phyloP scores from a whole-genome alignment of 2,797 vertebrate genomes.

The Stomatorhinus walkeri region DNA sequence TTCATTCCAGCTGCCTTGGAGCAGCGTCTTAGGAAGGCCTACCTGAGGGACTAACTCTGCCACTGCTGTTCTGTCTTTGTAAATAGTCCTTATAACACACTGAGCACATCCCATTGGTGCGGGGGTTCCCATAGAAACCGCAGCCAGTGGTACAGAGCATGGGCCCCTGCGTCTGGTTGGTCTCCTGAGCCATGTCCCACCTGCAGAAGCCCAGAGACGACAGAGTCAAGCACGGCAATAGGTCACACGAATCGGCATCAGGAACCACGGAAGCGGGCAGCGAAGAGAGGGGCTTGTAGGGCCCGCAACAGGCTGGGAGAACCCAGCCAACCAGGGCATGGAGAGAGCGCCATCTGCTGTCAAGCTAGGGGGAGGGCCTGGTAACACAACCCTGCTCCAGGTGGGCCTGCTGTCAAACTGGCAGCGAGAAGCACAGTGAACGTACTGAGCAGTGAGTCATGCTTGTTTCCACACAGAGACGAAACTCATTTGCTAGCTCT shows the following conservation, averaged over 20 bases:
- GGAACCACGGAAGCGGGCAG: neutral
- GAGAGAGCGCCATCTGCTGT: conserved; percentile 11
- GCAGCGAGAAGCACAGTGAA: neutral
- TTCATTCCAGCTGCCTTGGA: neutral
- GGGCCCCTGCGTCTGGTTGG: conserved; percentile 77
- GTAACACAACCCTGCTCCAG: neutral
- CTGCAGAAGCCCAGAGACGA: conserved; percentile 23
- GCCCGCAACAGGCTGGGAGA: neutral
- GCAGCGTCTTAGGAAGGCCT: conserved; percentile 34
- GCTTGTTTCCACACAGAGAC: neutral
- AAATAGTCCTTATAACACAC: conserved; percentile 83
- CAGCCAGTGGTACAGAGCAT: conserved; percentile 82
- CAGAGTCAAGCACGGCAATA: neutral
- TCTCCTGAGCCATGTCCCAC: conserved; percentile 81
- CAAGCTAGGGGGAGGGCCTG: neutral
- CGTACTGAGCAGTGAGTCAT: neutral
- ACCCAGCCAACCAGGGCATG: neutral
- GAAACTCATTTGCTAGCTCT: neutral
- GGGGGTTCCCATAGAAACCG: conserved; percentile 81
- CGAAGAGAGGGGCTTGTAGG: neutral
- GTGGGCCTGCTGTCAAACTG: neutral
- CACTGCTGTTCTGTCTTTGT: conserved; percentile 73
- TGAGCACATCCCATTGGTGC: conserved; percentile 81
- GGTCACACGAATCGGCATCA: neutral
- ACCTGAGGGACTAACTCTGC: conserved; percentile 75